These are phyloP conservation scores for Linnaemya vulpina DNA, from an alignment of 2,888 invertebrate species.

Conservation along the genomic window DNA sequence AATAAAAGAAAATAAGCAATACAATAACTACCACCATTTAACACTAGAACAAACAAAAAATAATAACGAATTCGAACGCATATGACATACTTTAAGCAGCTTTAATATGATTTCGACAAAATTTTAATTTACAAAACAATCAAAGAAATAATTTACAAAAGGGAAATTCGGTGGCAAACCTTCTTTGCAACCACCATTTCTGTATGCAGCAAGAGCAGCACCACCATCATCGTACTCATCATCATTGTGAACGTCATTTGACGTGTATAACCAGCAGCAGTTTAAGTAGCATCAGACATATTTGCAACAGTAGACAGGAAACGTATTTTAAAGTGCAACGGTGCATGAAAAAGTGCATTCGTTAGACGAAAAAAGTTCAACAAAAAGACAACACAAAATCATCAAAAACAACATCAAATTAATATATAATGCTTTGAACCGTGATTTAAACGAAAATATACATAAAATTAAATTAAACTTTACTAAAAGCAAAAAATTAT, in stretches of 20 bases:
- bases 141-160: slow-evolving; percentile 40
- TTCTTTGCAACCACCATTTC: slow-evolving; percentile 63
- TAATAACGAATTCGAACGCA: background rate
- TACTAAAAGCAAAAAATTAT: slow-evolving; percentile 29
- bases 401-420: slow-evolving; percentile 35
- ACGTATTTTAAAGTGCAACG: slow-evolving; percentile 69
- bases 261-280: slow-evolving; percentile 70
- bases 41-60: background rate
- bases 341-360: slow-evolving; percentile 70
- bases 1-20: slow-evolving; percentile 48
- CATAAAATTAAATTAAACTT: slow-evolving; percentile 19
- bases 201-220: slow-evolving; percentile 59
- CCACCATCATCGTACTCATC: slow-evolving; percentile 36
- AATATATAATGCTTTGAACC: slow-evolving; percentile 55
- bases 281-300: slow-evolving; percentile 68
- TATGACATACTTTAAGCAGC: slow-evolving; percentile 22
- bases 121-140: slow-evolving; percentile 45
- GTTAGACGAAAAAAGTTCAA: slow-evolving; percentile 44
- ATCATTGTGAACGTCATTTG: slow-evolving; percentile 61
- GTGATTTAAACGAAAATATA: slow-evolving; percentile 41
- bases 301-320: slow-evolving; percentile 71
- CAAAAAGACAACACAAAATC: slow-evolving; percentile 40
- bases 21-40: slow-evolving; percentile 33
- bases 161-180: slow-evolving; percentile 50
- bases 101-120: slow-evolving; percentile 18